Conservation (phyloP, 1,140 invertebrate species). For the Delia radicum region DNA sequence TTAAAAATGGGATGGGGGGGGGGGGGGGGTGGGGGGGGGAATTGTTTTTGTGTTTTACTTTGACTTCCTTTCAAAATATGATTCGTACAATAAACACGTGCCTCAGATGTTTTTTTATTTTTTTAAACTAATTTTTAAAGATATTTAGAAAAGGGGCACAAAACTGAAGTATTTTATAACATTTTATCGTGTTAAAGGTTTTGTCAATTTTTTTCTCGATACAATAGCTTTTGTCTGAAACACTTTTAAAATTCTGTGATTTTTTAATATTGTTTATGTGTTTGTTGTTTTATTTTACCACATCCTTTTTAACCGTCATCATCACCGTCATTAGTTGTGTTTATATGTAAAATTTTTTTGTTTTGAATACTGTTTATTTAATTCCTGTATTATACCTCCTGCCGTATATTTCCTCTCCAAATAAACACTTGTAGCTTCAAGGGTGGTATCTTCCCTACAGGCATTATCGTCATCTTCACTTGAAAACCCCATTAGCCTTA, state of each 20-base stretch:
- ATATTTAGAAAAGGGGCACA: neutral
- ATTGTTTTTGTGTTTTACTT: neutral
- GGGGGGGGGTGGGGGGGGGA: too few species aligned
- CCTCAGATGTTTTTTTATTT: neutral
- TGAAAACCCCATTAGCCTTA: too few species aligned
- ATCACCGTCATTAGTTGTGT: neutral
- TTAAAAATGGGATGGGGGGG: too few species aligned
- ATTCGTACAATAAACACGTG: neutral
- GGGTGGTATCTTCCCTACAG: neutral
- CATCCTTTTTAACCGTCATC: neutral
- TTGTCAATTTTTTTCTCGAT: neutral
- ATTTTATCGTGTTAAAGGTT: neutral
- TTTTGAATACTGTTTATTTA: too few species aligned
- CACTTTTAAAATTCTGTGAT: neutral
- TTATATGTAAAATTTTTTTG: too few species aligned
- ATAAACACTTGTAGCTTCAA: neutral
- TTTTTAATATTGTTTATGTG: too few species aligned
- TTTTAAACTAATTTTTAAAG: neutral
- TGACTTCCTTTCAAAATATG: neutral
- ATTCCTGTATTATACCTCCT: neutral
- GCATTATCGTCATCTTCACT: too few species aligned
- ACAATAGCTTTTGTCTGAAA: neutral
- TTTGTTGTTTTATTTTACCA: neutral
- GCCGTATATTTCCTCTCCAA: neutral
- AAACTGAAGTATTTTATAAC: neutral